A percentile compares a stretch with the other conserved stretches of the same genome.
Evolutionary conservation across 2,113 vertebrate species (phyloP).

Genomic region (Apodemus sylvaticus): DNA sequence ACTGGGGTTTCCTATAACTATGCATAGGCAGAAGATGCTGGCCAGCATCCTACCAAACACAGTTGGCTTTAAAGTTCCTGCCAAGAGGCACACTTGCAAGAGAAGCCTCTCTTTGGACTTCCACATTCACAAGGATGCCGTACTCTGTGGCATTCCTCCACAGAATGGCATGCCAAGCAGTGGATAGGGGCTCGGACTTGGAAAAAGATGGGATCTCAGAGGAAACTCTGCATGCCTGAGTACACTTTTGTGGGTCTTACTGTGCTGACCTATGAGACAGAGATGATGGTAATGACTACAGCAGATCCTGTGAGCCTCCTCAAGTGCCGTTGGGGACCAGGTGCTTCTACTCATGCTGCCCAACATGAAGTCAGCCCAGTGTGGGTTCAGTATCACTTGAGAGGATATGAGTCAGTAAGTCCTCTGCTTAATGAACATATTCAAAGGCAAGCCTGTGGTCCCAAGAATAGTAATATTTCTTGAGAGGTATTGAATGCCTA

Average conservation of each 20-base stretch:
- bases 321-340: not conserved
- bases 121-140: not conserved
- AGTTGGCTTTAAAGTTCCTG: not conserved
- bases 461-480: not conserved
- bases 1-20: not conserved
- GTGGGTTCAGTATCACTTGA: not conserved
- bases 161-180: rapidly evolving
- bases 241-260: not conserved
- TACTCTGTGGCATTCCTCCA: not conserved
- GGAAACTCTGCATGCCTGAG: not conserved
- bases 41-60: not conserved
- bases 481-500: not conserved
- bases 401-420: not conserved
- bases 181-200: not conserved
- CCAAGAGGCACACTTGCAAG: not conserved
- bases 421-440: not conserved
- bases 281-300: no score
- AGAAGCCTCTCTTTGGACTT: not conserved
- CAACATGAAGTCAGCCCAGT: not conserved
- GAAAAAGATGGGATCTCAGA: not conserved
- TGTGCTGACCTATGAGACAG: not conserved
- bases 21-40: no score
- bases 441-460: not conserved
- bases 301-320: not conserved
- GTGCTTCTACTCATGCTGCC: not conserved